phyloP scores from a whole-genome alignment of 2,797 vertebrate genomes.

The Pteropus rufus region DNA sequence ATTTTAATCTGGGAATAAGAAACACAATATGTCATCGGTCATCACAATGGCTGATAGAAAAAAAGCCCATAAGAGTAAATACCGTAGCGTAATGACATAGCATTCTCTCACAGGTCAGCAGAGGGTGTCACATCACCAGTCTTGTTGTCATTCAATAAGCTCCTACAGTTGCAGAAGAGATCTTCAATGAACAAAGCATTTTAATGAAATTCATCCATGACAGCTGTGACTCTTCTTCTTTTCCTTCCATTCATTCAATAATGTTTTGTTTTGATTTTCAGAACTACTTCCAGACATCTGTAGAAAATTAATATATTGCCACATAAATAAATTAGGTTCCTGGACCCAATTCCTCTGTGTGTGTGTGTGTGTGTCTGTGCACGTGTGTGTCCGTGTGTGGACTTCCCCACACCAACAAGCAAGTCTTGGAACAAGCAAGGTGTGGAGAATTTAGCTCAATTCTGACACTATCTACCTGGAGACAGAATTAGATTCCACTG shows the following conservation, averaged over 20 bases:
- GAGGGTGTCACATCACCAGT: constrained; percentile 46
- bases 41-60: neutral
- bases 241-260: neutral
- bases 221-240: neutral
- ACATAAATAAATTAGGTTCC: neutral
- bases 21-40: neutral
- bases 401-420: neutral
- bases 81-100: neutral
- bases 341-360: neutral
- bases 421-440: neutral
- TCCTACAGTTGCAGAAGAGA: neutral
- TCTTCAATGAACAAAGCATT: neutral
- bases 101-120: constrained; percentile 63
- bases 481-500: neutral
- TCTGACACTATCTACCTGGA: neutral
- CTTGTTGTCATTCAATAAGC: neutral
- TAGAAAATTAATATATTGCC: neutral
- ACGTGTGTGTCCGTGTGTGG: neutral
- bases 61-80: neutral
- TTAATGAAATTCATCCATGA: neutral
- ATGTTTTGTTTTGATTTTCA: neutral
- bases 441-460: neutral
- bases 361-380: neutral
- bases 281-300: neutral
- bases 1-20: neutral